Evolutionary conservation across 2,888 invertebrate species (phyloP).

Genomic region (Hydropsyche betteni): DNA sequence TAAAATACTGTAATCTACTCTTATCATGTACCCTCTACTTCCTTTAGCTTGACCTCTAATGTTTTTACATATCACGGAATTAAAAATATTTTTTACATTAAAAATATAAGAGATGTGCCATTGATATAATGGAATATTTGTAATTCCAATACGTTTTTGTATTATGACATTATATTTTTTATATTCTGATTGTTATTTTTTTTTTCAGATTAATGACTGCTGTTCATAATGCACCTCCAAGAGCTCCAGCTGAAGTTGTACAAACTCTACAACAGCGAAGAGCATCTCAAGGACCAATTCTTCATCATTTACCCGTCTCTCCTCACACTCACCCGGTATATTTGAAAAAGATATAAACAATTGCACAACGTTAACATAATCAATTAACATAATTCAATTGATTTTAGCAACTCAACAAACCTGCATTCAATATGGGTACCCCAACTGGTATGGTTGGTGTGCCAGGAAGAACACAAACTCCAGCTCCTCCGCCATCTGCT

Average conservation of each 20-base stretch:
- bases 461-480: slow-evolving; percentile 56
- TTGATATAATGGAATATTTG: too few relatives aligned
- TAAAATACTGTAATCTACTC: neutral
- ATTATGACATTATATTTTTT: neutral
- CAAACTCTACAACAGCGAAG: slow-evolving; percentile 61
- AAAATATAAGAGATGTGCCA: too few relatives aligned
- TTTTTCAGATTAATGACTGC: slow-evolving; percentile 79
- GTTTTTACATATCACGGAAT: neutral
- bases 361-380: too few relatives aligned
- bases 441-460: slow-evolving; percentile 61
- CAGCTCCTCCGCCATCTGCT: slow-evolving; percentile 65
- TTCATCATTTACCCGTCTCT: slow-evolving; percentile 59
- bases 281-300: slow-evolving; percentile 56
- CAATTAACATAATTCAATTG: too few relatives aligned
- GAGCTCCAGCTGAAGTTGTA: slow-evolving; percentile 56
- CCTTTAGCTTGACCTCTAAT: slow-evolving; percentile 11
- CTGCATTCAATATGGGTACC: slow-evolving; percentile 51
- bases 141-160: neutral
- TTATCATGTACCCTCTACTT: slow-evolving; percentile 28
- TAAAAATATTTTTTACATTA: neutral
- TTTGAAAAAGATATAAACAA: too few relatives aligned
- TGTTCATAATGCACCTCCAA: slow-evolving; percentile 75
- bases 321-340: slow-evolving; percentile 53
- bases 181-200: neutral
- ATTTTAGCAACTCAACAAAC: slow-evolving; percentile 55